Conservation (phyloP, 2,113 vertebrate species). For the Micromys minutus region DNA sequence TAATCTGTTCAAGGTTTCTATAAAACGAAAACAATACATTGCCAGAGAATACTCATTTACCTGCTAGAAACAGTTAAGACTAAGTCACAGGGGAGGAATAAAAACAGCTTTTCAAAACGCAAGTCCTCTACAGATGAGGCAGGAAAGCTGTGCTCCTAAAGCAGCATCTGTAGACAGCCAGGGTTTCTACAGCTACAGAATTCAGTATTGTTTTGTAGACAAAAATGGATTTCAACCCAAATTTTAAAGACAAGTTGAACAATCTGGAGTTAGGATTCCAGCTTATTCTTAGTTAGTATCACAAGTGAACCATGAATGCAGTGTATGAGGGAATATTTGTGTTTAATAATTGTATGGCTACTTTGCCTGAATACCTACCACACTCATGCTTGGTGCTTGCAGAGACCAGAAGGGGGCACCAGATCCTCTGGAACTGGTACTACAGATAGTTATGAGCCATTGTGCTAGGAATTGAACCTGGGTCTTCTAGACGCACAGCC, state of each 20-base stretch:
- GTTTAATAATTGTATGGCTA: background rate
- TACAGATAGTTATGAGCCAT: background rate
- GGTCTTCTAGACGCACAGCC: background rate
- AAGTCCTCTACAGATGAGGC: constrained; percentile 41
- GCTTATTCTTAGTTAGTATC: background rate
- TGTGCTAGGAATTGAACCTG: background rate
- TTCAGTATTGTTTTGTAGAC: background rate
- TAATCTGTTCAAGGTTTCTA: constrained; percentile 13
- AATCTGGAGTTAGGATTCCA: constrained; percentile 20
- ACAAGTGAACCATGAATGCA: background rate
- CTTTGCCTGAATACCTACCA: background rate
- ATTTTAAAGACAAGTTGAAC: background rate
- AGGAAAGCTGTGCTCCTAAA: constrained; percentile 42
- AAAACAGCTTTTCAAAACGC: constrained; percentile 11
- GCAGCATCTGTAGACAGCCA: constrained; percentile 2
- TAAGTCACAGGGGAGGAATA: background rate
- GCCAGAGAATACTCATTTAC: background rate
- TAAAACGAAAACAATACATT: constrained; percentile 50
- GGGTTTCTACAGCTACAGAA: background rate
- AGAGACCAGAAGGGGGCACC: background rate
- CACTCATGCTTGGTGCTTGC: background rate
- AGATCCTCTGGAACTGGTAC: background rate
- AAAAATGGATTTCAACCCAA: constrained; percentile 3
- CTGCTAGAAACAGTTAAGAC: constrained; percentile 46
- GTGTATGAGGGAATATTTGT: background rate